phyloP scores from a whole-genome alignment of 2,888 invertebrate genomes.

The Apotomis betuletana region DNA sequence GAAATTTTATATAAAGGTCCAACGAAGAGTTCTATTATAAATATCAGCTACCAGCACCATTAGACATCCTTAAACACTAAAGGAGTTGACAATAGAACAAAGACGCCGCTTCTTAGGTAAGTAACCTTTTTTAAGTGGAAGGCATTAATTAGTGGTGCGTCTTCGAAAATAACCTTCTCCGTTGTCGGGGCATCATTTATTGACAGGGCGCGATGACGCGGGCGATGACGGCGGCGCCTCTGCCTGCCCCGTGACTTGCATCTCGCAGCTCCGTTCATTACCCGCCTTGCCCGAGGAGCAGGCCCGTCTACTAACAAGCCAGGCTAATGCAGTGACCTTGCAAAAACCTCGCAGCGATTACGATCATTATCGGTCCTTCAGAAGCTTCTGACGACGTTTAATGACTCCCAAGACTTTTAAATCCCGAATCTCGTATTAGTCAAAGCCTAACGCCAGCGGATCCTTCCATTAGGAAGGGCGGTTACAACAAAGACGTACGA shows the following conservation, averaged over 20 bases:
- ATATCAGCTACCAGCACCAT: slow-evolving; percentile 30
- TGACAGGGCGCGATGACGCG: slow-evolving; percentile 76
- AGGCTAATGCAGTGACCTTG: slow-evolving; percentile 82
- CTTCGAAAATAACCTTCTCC: slow-evolving; percentile 79
- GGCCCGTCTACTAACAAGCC: slow-evolving; percentile 76
- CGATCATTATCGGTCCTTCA: slow-evolving; percentile 51
- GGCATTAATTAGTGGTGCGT: slow-evolving; percentile 79
- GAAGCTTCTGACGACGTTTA: slow-evolving; percentile 79
- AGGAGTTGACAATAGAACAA: slow-evolving; percentile 72
- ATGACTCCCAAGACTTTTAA: slow-evolving; percentile 72
- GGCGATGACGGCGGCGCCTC: slow-evolving; percentile 68
- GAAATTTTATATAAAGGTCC: not conserved
- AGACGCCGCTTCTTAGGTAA: slow-evolving; percentile 64
- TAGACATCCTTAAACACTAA: slow-evolving; percentile 54
- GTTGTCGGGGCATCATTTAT: slow-evolving; percentile 76
- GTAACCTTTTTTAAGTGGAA: slow-evolving; percentile 65
- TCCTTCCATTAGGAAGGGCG: slow-evolving; percentile 67
- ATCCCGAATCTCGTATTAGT: slow-evolving; percentile 68
- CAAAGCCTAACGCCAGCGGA: slow-evolving; percentile 56
- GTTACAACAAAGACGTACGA: slow-evolving; percentile 69
- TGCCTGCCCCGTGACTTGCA: slow-evolving; percentile 78
- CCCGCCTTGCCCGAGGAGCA: slow-evolving; percentile 56
- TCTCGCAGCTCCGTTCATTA: slow-evolving; percentile 74
- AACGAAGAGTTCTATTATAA: not conserved
- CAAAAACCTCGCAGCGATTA: slow-evolving; percentile 62